Evolutionary conservation across 2,888 invertebrate genomes (phyloP).

Genomic region (Rhogogaster chlorosoma): DNA sequence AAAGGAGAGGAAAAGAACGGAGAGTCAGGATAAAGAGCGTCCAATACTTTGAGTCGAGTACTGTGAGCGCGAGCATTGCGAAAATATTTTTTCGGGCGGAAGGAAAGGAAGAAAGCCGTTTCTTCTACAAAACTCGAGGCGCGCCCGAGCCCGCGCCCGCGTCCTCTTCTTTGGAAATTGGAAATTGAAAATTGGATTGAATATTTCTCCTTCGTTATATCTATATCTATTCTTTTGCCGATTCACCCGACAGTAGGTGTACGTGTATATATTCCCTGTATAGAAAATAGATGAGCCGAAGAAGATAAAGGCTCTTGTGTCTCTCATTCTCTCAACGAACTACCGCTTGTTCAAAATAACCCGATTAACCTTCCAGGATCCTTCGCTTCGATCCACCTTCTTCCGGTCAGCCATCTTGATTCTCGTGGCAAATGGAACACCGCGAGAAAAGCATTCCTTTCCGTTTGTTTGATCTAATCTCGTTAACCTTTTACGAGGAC

Average conservation of each 20-base stretch:
- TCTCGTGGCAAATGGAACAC: conserved; percentile 24
- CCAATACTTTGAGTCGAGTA: conserved; percentile 48
- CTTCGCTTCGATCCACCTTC: conserved; percentile 27
- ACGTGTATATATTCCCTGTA: neutral
- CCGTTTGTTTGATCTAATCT: conserved; percentile 41
- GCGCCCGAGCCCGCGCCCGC: neutral
- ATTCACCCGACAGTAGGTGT: neutral
- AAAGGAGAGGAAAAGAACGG: conserved; percentile 53
- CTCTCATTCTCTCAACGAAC: neutral
- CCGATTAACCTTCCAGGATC: conserved; percentile 15
- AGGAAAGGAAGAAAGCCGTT: conserved; percentile 53
- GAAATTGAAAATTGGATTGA: conserved; percentile 22
- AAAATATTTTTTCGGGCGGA: conserved; percentile 71
- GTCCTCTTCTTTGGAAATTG: conserved; percentile 34
- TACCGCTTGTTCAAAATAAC: conserved; percentile 17
- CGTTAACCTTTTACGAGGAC: conserved; percentile 44
- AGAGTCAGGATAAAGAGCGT: conserved; percentile 45
- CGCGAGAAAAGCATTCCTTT: conserved; percentile 26
- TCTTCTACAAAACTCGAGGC: conserved; percentile 13
- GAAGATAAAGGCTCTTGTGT: neutral
- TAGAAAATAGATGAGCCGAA: neutral
- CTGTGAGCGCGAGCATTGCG: conserved; percentile 55
- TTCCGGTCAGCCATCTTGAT: conserved; percentile 44
- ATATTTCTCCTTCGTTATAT: conserved; percentile 7
- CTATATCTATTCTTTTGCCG: neutral